Evolutionary conservation across 2,113 vertebrate species (phyloP).

Genomic region (Xiphophorus maculatus): DNA sequence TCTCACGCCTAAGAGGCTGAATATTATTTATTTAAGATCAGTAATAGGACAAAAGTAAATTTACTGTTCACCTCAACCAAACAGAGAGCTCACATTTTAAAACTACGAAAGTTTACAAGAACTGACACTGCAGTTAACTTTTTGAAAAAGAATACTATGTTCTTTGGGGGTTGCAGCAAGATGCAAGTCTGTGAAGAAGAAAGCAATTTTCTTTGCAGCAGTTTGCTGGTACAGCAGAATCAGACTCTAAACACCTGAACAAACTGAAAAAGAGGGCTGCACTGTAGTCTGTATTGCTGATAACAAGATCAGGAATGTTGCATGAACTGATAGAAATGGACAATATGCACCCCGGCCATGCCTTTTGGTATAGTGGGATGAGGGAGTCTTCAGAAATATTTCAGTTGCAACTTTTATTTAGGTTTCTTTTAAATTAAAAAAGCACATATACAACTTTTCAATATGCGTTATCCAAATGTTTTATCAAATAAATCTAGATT

Average conservation of each 20-base stretch:
- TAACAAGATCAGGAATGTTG: background rate
- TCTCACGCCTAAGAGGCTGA: no score
- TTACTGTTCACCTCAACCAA: background rate
- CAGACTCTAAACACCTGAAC: background rate
- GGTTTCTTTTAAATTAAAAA: no score
- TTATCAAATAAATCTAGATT: no score
- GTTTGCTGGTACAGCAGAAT: conserved; percentile 1
- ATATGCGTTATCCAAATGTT: no score
- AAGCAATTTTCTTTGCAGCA: background rate
- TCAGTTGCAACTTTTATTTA: no score
- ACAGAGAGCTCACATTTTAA: background rate
- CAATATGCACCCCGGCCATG: background rate
- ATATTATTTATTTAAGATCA: no score
- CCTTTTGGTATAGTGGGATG: background rate
- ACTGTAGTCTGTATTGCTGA: background rate
- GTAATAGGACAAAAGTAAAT: no score
- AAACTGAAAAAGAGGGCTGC: background rate
- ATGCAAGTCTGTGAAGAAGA: background rate
- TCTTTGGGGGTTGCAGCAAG: background rate
- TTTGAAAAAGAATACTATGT: background rate
- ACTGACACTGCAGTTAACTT: background rate
- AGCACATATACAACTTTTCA: no score
- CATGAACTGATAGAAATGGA: background rate
- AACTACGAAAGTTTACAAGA: background rate
- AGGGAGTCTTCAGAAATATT: background rate